Evolutionary conservation across 2,797 vertebrate species (phyloP).

Genomic region (Notolabrus celidotus): DNA sequence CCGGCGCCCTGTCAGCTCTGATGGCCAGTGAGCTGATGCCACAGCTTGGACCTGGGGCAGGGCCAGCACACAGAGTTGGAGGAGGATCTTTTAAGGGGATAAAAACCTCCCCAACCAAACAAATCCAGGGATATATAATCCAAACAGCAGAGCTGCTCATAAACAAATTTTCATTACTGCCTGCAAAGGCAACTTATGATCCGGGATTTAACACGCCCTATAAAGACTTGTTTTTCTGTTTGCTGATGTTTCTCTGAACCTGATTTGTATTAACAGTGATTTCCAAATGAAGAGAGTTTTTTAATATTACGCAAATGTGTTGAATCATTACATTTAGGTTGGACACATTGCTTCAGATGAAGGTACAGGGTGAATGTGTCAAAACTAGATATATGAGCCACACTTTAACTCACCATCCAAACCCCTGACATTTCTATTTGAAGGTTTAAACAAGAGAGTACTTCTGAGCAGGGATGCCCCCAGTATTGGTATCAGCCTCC

Average conservation of each 20-base stretch:
- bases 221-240: slow-evolving; percentile 3
- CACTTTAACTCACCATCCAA: neutral
- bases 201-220: slow-evolving; percentile 23
- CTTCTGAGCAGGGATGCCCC: too few relatives aligned
- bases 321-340: neutral
- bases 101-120: slow-evolving; percentile 69
- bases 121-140: slow-evolving; percentile 77
- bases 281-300: neutral
- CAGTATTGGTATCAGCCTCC: too few relatives aligned
- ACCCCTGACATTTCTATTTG: neutral
- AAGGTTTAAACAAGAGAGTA: neutral
- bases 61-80: slow-evolving; percentile 67
- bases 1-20: slow-evolving; percentile 54
- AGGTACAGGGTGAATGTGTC: too few relatives aligned
- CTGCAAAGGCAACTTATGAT: slow-evolving; percentile 35
- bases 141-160: slow-evolving; percentile 60
- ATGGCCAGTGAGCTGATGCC: slow-evolving; percentile 64
- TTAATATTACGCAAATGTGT: slow-evolving; percentile 1
- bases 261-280: slow-evolving; percentile 6
- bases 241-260: neutral
- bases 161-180: slow-evolving; percentile 64
- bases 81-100: slow-evolving; percentile 77
- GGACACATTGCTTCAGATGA: too few relatives aligned
- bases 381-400: too few relatives aligned
- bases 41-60: slow-evolving; percentile 67